These are phyloP conservation scores for Aphelenchoides avenae DNA, from an alignment of 1,140 invertebrate genomes.

Conservation along the genomic window DNA sequence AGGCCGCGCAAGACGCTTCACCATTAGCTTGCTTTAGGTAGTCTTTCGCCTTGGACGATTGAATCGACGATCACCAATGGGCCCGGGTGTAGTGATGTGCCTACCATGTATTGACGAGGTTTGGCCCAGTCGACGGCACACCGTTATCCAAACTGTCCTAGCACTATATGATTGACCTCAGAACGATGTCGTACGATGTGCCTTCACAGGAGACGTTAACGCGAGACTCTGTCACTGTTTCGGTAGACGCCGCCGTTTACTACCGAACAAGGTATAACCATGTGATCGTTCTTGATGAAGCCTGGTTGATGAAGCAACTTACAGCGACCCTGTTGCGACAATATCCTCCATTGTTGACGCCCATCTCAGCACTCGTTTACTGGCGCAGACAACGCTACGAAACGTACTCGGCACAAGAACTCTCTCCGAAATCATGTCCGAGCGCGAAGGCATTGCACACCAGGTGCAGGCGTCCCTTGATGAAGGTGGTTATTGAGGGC, in stretches of 20 bases:
- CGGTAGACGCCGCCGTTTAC: conserved; percentile 51
- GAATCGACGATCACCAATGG: conserved; percentile 22
- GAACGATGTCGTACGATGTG: conserved; percentile 74
- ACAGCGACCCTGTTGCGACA: conserved; percentile 51
- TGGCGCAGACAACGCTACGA: conserved; percentile 64
- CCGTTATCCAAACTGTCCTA: too few species aligned
- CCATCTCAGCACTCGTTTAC: conserved; percentile 39
- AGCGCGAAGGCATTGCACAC: conserved; percentile 79
- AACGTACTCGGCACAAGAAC: conserved; percentile 89
- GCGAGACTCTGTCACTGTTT: conserved; percentile 77
- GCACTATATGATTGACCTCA: conserved; percentile 78
- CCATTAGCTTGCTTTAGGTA: conserved; percentile 31
- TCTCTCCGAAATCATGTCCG: conserved; percentile 80
- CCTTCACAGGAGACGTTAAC: conserved; percentile 80
- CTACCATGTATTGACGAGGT: conserved; percentile 82
- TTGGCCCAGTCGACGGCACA: too few species aligned
- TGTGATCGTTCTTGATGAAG: not conserved
- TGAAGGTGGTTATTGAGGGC: conserved; percentile 34
- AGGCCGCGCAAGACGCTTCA: too few species aligned
- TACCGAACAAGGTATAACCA: conserved; percentile 33
- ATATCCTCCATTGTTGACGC: conserved; percentile 39
- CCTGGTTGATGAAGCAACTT: not conserved
- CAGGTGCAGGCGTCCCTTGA: conserved; percentile 70
- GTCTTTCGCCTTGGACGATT: conserved; percentile 50
- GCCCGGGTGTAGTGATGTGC: conserved; percentile 74